These are phyloP conservation scores for Poeciliopsis presidionis DNA, from an alignment of 2,797 vertebrate species.

Conservation along the genomic window DNA sequence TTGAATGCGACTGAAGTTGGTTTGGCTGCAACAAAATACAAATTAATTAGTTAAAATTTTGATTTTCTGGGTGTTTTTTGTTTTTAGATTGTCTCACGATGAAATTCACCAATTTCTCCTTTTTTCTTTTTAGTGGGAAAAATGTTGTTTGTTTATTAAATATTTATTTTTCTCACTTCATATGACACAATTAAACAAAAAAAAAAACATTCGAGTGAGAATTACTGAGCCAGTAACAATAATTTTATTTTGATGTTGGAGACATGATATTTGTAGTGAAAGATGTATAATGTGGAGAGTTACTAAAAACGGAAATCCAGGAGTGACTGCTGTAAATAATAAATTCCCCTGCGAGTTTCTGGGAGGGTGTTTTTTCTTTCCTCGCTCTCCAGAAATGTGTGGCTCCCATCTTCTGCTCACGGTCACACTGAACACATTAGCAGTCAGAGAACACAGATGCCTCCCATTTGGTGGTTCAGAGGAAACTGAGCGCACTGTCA, in stretches of 20 bases:
- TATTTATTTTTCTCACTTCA: no score
- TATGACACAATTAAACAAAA: no score
- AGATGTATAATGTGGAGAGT: neutral
- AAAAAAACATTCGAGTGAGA: no score
- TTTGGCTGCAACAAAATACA: no score
- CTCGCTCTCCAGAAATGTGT: neutral
- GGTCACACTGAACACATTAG: conserved; percentile 22
- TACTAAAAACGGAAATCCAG: neutral
- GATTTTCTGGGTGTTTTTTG: no score
- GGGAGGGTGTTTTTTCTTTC: neutral
- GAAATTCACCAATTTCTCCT: no score
- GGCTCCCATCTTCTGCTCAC: conserved; percentile 9
- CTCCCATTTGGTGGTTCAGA: conserved; percentile 18
- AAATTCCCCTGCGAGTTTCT: neutral
- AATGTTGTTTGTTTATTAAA: no score
- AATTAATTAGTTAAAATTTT: no score
- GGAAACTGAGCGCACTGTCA: conserved; percentile 22
- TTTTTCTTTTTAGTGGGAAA: no score
- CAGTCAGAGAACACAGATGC: conserved; percentile 41
- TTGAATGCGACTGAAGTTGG: no score
- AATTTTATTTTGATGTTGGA: neutral
- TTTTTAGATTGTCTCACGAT: no score
- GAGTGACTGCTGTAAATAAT: neutral
- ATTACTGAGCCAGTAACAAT: neutral
- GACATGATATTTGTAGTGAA: neutral